Percentiles rank a stretch among this genome's conserved stretches.
phyloP scores from a whole-genome alignment of 64 coral and sea anemone genomes.

The Montipora foliosa region DNA sequence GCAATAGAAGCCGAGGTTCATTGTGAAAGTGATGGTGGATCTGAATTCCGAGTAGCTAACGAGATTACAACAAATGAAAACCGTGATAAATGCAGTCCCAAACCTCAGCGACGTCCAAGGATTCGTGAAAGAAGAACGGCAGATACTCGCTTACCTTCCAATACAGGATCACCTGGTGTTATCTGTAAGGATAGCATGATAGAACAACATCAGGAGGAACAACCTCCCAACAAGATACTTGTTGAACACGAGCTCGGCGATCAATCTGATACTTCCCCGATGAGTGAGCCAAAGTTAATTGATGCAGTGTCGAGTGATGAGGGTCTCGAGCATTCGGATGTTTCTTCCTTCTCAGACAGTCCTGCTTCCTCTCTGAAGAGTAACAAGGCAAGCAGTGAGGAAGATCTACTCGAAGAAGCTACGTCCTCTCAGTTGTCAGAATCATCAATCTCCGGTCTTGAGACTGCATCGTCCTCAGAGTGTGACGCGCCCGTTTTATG shows the following conservation, averaged over 20 bases:
- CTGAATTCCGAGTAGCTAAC: neutral
- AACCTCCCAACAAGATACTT: neutral
- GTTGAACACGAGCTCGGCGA: neutral
- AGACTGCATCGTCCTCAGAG: neutral
- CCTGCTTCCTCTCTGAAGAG: neutral
- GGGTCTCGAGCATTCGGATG: no score
- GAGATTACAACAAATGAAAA: neutral
- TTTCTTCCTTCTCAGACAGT: neutral
- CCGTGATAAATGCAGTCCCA: neutral
- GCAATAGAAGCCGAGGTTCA: neutral
- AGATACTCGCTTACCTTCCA: neutral
- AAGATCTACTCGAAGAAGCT: neutral
- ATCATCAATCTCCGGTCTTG: neutral
- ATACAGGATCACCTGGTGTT: neutral
- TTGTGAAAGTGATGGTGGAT: neutral
- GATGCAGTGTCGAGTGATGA: neutral
- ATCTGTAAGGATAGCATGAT: neutral
- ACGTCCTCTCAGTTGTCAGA: neutral
- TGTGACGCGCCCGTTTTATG: neutral
- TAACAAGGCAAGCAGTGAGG: neutral
- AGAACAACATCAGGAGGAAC: neutral
- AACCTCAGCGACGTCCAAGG: conserved; percentile 35
- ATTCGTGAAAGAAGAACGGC: neutral
- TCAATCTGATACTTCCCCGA: neutral
- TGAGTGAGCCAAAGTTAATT: neutral